Base-by-base conservation (phyloP, 2,888 invertebrate genomes). In the Drosophila longiperda region DNA sequence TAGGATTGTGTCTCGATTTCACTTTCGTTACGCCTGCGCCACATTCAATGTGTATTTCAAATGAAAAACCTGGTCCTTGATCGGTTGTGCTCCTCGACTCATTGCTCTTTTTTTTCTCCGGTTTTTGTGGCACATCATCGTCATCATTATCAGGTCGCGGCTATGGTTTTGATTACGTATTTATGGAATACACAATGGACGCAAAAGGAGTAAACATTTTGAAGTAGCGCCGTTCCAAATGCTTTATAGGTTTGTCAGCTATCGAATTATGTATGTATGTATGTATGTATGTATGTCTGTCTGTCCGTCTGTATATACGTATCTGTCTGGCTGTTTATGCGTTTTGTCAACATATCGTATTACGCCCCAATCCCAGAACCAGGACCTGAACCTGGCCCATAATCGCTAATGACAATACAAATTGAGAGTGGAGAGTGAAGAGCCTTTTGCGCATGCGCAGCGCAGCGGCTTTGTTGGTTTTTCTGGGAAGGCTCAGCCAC, bases 321-420 rank as follows among this genome's bases (percentile, higher is more conserved):
- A 29, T 65, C 55, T 57, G 69, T 64, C 66, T 45, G 48, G 32
- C 72, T 69, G 69, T 75, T 72, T 87, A 75, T 80, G 71, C 83
- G 87, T 79, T 81, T 73, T 82, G 87, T 87, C 90, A 87, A 90
- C 90, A 89, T 90, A 87, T 87, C 87, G 53, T 65, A 73, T 87
- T 86, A 86, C 85, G 83, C 85, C 82, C 79, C 77, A 75, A 60
- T 58, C 38, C n/a, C 73, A 61, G 40, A 3, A 5, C 33, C 42
- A 52, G 53, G 38, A 26, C 68, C 74, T 59, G 64, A 42, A 63
- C 61, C 60, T 69, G 52, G 68, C 62, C 69, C 83, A 86, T 90
- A 88, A 86, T 83, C 85, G 85, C 85, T 90, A 86, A 86, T 86
- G 85, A 86, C 85, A 86, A 86, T 86, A 86, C 85, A 90, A 86